Conservation (phyloP, 2,888 invertebrate genomes). For the Drosophila eohydei region DNA sequence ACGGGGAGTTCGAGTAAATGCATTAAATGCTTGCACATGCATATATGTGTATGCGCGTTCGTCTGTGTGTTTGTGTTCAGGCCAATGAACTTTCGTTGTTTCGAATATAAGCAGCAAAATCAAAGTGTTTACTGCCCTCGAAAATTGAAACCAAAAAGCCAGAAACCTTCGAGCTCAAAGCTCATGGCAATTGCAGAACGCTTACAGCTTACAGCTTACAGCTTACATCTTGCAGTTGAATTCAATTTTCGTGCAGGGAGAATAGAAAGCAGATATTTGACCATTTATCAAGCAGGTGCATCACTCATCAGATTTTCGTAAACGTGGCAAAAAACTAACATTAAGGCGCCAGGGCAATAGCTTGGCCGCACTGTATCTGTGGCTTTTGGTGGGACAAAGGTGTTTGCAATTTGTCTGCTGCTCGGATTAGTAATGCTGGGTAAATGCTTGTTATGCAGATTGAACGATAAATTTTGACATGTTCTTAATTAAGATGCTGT, state of each 20-base stretch:
- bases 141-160: slow-evolving; percentile 21
- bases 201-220: too few species aligned
- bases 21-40: slow-evolving; percentile 22
- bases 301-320: slow-evolving; percentile 30
- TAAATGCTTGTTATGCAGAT: slow-evolving; percentile 59
- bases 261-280: not conserved
- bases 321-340: slow-evolving; percentile 17
- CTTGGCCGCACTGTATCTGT: slow-evolving; percentile 3
- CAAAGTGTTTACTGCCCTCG: slow-evolving; percentile 8
- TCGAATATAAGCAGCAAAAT: slow-evolving; percentile 25
- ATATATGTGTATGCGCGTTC: not conserved
- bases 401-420: slow-evolving; percentile 44
- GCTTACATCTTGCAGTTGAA: slow-evolving; percentile 42
- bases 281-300: slow-evolving; percentile 33
- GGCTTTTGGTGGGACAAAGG: not conserved
- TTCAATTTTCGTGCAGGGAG: slow-evolving; percentile 40
- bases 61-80: slow-evolving; percentile 37
- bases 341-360: slow-evolving; percentile 15
- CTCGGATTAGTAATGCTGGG: slow-evolving; percentile 35
- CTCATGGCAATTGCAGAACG: slow-evolving; percentile 38
- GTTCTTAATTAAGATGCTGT: slow-evolving; percentile 75
- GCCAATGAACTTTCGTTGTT: slow-evolving; percentile 62
- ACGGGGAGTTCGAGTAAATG: slow-evolving; percentile 16
- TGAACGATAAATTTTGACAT: slow-evolving; percentile 59
- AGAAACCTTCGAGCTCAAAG: slow-evolving; percentile 21